phyloP scores from a whole-genome alignment of 2,113 vertebrate genomes.

The Steatornis caripensis region DNA sequence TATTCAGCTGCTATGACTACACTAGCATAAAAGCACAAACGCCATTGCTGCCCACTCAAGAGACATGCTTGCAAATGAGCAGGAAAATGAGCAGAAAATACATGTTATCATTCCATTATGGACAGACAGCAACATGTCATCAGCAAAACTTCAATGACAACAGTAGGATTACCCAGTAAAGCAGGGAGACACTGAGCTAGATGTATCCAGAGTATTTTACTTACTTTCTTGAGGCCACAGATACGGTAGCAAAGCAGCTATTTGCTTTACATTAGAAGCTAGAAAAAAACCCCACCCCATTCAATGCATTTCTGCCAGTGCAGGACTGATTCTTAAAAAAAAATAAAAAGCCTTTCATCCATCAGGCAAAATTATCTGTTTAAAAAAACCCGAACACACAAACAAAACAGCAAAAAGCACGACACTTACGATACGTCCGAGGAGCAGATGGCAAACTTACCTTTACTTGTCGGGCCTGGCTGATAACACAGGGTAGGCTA shows the following conservation, averaged over 20 bases:
- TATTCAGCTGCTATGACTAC: not conserved
- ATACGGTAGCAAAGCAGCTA: not conserved
- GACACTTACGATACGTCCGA: not conserved
- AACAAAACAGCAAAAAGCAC: not conserved
- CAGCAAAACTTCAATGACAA: not conserved
- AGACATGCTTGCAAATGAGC: not conserved
- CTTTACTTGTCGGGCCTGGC: slow-evolving; percentile 93
- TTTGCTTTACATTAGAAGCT: not conserved
- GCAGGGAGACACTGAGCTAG: not conserved
- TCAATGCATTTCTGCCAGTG: not conserved
- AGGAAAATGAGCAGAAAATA: not conserved
- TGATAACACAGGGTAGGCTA: slow-evolving; percentile 92
- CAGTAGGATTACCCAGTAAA: not conserved
- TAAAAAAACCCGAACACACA: not conserved
- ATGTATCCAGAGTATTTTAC: not conserved
- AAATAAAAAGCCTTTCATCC: not conserved
- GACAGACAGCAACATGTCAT: not conserved
- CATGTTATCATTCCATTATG: not conserved
- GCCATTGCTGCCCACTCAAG: accelerated
- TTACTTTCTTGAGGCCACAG: not conserved
- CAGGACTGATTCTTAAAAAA: not conserved
- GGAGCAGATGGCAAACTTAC: slow-evolving; percentile 60
- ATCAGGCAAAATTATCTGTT: not conserved
- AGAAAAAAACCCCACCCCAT: not conserved
- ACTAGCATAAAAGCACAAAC: not conserved